Conservation (phyloP, 1,140 invertebrate genomes). For the Caenorhabditis remanei region DNA sequence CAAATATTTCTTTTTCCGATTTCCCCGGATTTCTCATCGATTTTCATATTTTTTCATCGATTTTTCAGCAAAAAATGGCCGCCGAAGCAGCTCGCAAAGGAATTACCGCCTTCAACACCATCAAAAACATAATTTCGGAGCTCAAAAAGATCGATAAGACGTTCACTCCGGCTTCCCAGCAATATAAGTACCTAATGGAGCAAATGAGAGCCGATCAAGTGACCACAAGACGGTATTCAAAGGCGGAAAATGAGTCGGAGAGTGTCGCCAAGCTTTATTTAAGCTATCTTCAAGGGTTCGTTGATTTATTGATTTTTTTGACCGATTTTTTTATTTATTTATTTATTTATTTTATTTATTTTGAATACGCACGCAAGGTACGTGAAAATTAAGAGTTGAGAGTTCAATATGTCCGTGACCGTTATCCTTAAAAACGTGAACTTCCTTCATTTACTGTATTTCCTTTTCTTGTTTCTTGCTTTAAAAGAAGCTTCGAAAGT, state of each 20-base stretch:
- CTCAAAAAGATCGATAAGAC: conserved; percentile 60
- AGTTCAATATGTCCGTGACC: too few relatives aligned
- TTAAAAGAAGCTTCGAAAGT: too few relatives aligned
- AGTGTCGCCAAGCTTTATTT: conserved; percentile 41
- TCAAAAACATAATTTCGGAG: conserved; percentile 56
- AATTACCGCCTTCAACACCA: background rate
- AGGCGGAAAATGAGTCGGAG: conserved; percentile 47
- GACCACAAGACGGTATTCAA: conserved; percentile 56
- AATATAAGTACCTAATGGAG: conserved; percentile 63
- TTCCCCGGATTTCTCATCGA: background rate
- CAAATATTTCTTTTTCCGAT: background rate
- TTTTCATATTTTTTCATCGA: background rate
- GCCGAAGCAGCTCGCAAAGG: background rate
- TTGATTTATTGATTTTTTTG: background rate
- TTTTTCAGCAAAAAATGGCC: background rate
- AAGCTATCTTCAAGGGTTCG: conserved; percentile 29
- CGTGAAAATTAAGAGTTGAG: too few relatives aligned
- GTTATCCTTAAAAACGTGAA: too few relatives aligned
- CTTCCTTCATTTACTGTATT: too few relatives aligned
- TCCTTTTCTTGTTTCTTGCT: too few relatives aligned
- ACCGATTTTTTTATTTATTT: too few relatives aligned
- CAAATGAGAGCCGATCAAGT: conserved; percentile 69
- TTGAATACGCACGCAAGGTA: too few relatives aligned
- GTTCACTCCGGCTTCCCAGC: conserved; percentile 23
- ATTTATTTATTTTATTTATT: too few relatives aligned